Base-by-base conservation (phyloP, 1,140 invertebrate species). In the Bombus balteatus region DNA sequence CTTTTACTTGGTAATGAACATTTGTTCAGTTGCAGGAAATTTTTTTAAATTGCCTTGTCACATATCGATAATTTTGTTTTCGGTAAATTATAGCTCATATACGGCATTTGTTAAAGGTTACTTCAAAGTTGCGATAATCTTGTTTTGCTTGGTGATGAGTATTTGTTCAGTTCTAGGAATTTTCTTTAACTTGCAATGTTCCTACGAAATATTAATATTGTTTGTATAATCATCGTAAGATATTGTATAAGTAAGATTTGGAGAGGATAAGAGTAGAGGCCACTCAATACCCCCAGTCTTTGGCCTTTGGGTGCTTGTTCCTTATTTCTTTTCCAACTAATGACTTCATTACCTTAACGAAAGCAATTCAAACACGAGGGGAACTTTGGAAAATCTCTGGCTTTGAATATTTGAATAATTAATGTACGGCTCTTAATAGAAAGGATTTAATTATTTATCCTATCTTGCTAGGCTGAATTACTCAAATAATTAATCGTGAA, bases 331-430 rank as follows among this genome's bases (percentile, higher is more conserved):
- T 78, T 78, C 10, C 15, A 53, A 53, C 34, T 59, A 62, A 70
- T 78, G 43, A 83, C 82, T 83, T 78, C 62, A 59, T 83, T 83
- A 83, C 65, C 25, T 65, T 77, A 78, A 83, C 74, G n/a, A 70
- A 47, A 34, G 65, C 57, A 41, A 22, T 37, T 70, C 65, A 66
- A 66, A 66, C 65, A 66, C 15, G 15, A 22, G 22, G 41, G 37
- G 47, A 41, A 66, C 66, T 22, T 68, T 32, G 18, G 22, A 25
- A 53, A 76, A 76, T 68, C 41, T 68, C 12, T 32, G 28, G 34
- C 28, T 39, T 39, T 32, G 34, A 25, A 34, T 43, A 32, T 53
- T 83, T 43, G 65, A 78, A 53, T 70, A 78, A 83, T 83, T 78
- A 83, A 25, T 37, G 10, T 28, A 9, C 15, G 62, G 32, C 13